phyloP scores from a whole-genome alignment of 1,140 invertebrate genomes.

The Cheumatopsyche charites region DNA sequence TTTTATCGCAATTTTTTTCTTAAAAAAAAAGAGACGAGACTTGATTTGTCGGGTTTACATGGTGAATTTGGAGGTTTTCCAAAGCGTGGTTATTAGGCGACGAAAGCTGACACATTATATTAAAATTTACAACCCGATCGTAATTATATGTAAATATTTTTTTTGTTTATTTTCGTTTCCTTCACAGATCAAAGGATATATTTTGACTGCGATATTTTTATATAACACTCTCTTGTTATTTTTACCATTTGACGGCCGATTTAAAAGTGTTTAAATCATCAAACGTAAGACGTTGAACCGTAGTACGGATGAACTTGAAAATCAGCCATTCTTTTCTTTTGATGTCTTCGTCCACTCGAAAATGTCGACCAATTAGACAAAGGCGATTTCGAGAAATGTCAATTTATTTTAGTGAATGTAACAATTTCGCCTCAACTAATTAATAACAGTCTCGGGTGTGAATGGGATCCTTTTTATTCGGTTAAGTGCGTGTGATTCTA shows the following conservation, averaged over 20 bases:
- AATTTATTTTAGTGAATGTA: not conserved
- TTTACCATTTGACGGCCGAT: too few relatives aligned
- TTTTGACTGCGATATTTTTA: too few relatives aligned
- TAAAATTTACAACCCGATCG: constrained; percentile 5
- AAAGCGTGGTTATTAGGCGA: constrained; percentile 11
- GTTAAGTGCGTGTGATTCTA: constrained; percentile 15
- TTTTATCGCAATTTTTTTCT: too few relatives aligned
- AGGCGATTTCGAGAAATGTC: not conserved
- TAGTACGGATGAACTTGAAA: too few relatives aligned
- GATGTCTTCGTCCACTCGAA: too few relatives aligned
- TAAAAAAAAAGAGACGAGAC: too few relatives aligned
- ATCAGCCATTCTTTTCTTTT: too few relatives aligned
- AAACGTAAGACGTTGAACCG: too few relatives aligned
- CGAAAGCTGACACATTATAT: not conserved
- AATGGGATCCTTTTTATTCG: constrained; percentile 25
- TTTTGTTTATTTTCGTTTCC: not conserved
- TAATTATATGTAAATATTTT: not conserved
- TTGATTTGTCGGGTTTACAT: too few relatives aligned
- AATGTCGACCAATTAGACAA: too few relatives aligned
- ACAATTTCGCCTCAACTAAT: not conserved
- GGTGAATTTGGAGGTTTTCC: not conserved
- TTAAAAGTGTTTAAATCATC: too few relatives aligned
- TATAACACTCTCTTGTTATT: too few relatives aligned
- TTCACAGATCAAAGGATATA: not conserved
- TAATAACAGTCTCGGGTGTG: not conserved